Evolutionary conservation across 2,888 invertebrate genomes (phyloP), one percentile per base, ranked within the genome.

Genomic region (Laothoe populi): DNA sequence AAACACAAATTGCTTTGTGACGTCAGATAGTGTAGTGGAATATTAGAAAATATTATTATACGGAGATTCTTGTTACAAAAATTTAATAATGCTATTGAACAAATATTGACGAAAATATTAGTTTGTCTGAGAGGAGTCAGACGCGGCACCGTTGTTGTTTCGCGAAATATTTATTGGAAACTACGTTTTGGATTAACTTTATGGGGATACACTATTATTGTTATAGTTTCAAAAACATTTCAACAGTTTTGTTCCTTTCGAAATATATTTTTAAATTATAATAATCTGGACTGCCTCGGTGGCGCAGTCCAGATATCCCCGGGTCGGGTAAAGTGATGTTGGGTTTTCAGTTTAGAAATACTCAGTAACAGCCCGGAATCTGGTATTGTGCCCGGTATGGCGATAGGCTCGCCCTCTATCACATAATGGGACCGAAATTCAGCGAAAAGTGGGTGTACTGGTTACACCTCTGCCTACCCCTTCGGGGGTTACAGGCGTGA

Each of bases 21-120:
- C 72, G 70, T 63, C 66, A 63, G 71, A 70, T 73, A 73, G 69
- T 73, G 65, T 49, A 70, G 67, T 67, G 72, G 68, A 68, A 61
- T 69, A 67, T 67, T 65, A 66, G 63, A 62, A 63, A 64, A 67
- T 68, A 68, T 66, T 68, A 66, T 71, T 64, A 26, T 16, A 60
- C 23, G 40, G 4, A 24, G 61, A 75, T 70, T 73, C 68, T 69
- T 59, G 59, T 59, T 53, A 42, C 21, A 44, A 49, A 59, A n/a
- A 49, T 59, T 59, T 62, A 26, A 58, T 61, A 49, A 61, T 38
- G 38, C 23, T 45, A 46, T 49, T 60, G 53, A 53, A 53, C 49
- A 26, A 49, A 42, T 26, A n/a, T 53, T 26, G 42, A 44, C 13
- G 42, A 42, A 19, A 58, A 23, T 35, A 57, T 40, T 58, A 23